These are phyloP conservation scores for Scaptodrosophila lebanonensis DNA, from an alignment of 1,140 invertebrate genomes.

Conservation along the genomic window DNA sequence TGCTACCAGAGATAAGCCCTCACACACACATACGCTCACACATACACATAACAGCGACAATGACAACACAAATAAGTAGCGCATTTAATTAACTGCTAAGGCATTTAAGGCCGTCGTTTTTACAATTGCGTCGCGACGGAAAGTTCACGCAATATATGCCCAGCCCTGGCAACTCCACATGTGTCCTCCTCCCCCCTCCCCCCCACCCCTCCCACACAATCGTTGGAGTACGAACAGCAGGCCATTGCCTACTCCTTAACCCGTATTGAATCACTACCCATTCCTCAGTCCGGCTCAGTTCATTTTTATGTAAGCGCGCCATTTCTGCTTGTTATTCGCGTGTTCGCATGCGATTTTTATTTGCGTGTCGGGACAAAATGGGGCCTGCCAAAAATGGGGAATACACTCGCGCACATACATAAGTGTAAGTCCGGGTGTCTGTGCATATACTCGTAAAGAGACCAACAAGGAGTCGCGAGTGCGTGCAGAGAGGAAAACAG, in stretches of 20 bases:
- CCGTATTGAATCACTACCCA: too few species aligned
- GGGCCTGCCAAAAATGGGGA: slow-evolving; percentile 36
- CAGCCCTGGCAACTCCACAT: too few species aligned
- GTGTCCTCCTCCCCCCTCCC: background rate
- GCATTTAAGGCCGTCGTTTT: slow-evolving; percentile 59
- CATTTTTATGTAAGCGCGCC: too few species aligned
- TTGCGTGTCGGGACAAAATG: slow-evolving; percentile 56
- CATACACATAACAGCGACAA: slow-evolving; percentile 6
- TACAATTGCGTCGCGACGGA: slow-evolving; percentile 58
- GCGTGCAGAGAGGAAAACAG: slow-evolving; percentile 5
- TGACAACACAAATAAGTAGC: too few species aligned
- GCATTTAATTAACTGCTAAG: slow-evolving; percentile 73
- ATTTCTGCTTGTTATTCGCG: slow-evolving; percentile 54
- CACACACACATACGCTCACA: background rate
- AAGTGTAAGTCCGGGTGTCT: slow-evolving; percentile 37
- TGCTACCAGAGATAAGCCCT: slow-evolving; percentile 29
- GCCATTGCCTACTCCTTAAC: too few species aligned
- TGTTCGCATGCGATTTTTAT: slow-evolving; percentile 66
- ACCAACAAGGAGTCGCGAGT: background rate
- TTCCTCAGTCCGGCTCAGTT: too few species aligned
- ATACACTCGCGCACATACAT: slow-evolving; percentile 16
- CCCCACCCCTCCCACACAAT: background rate
- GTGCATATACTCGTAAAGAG: slow-evolving; percentile 39
- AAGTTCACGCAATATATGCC: slow-evolving; percentile 58
- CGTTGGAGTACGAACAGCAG: too few species aligned